phyloP scores from a whole-genome alignment of 1,140 invertebrate species.

The Daktulosphaira vitifoliae region DNA sequence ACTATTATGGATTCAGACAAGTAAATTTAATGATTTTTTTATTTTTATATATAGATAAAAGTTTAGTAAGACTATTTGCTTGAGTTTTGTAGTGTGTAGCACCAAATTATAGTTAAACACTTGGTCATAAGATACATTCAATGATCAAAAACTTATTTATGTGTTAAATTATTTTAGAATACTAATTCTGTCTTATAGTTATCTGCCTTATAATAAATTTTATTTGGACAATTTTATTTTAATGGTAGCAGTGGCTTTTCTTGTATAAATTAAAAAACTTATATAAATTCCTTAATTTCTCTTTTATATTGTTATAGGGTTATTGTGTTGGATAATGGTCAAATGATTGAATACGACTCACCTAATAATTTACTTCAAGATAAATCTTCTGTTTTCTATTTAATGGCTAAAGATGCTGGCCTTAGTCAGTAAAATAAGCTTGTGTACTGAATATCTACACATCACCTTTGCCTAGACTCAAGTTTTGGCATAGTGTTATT shows the following conservation, averaged over 20 bases:
- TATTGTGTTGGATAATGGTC: slow-evolving; percentile 81
- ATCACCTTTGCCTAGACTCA: background rate
- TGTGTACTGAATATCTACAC: background rate
- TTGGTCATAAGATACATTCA: too few species aligned
- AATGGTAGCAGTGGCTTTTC: background rate
- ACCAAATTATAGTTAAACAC: too few species aligned
- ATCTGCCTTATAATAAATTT: too few species aligned
- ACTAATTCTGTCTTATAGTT: too few species aligned
- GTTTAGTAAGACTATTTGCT: too few species aligned
- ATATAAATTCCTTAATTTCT: background rate
- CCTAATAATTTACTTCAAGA: slow-evolving; percentile 66
- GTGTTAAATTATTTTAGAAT: too few species aligned
- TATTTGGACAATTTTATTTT: background rate
- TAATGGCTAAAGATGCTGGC: slow-evolving; percentile 89
- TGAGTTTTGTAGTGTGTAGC: too few species aligned
- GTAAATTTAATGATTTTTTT: slow-evolving; percentile 1
- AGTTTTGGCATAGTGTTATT: background rate
- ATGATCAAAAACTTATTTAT: too few species aligned
- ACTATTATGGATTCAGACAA: slow-evolving; percentile 86
- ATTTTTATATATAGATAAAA: too few species aligned
- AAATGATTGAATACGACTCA: slow-evolving; percentile 70
- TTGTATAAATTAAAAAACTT: background rate
- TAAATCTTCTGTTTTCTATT: slow-evolving; percentile 72
- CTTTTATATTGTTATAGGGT: slow-evolving; percentile 51
- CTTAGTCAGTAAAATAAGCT: slow-evolving; percentile 44